Base-by-base conservation (phyloP, 2,888 invertebrate genomes). In the Heterodera filipjevi region DNA sequence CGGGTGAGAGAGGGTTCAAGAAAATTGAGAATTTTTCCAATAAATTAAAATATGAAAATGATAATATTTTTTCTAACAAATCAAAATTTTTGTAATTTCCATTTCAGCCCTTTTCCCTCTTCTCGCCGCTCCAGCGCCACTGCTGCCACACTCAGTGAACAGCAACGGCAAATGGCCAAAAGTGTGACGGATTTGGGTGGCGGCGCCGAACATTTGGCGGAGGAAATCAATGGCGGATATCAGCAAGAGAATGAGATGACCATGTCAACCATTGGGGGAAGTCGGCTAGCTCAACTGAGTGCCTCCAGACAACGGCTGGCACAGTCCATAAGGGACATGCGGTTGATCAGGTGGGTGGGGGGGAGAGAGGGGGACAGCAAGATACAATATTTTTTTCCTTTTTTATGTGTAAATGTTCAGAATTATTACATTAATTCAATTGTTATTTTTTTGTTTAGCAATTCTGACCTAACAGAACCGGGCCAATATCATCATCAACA, bases 111-210 rank as follows among this genome's bases (percentile, higher is more conserved):
- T 14, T 22, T 46, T 1, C 70, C 33, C 33, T 22, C 33, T 19
- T 68, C 16, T 30, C 22, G 35, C 32, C n/a, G n/a, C 44, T 78
- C 76, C 71, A 46, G 71, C 46, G 32, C 33, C 19, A 35, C 68
- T 33, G 68, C 68, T 35, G 68, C 68, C 68, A 35, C 68, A 30
- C 68, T 68, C 68, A 68, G 68, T 35, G 39, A 75, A 64, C 66
- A 75, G 46, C 66, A 85, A 30, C 76, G 85, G 8, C 81, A 85
- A 64, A 84, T 84, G 79, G 79, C 84, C 3, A 71, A 84, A 32
- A 80, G 80, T 35, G 83, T 80, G 59, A 84, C 70, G n/a, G 73
- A 71, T 33, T 68, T 84, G 35, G 53, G 33, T 27, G 30, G 53
- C 3, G 44, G 8, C 8, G 39, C 44, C 3, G 46, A 71, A 44